These are phyloP conservation scores for Myotis yumanensis DNA, from an alignment of 2,113 vertebrate genomes.

Conservation along the genomic window DNA sequence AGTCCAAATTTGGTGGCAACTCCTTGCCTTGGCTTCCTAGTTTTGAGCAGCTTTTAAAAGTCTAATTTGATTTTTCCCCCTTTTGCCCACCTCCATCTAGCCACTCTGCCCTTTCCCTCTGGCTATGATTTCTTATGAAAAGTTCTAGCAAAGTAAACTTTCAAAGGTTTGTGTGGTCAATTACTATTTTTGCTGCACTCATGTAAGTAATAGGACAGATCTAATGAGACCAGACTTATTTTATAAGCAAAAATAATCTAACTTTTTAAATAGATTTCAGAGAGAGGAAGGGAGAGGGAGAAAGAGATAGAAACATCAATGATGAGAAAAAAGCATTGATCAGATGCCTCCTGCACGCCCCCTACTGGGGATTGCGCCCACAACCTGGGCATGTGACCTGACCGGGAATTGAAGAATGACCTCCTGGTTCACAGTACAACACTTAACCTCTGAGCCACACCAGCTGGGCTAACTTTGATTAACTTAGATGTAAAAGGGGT, in stretches of 20 bases:
- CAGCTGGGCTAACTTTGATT: neutral
- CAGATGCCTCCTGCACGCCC: no score
- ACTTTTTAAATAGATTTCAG: neutral
- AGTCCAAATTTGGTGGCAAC: neutral
- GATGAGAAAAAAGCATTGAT: no score
- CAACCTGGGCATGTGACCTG: no score
- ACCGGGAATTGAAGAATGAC: no score
- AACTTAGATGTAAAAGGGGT: neutral
- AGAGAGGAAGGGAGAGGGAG: no score
- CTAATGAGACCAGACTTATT: neutral
- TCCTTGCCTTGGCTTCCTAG: neutral
- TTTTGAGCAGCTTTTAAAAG: neutral
- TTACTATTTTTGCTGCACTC: neutral
- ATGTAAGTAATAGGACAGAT: neutral
- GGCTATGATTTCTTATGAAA: neutral
- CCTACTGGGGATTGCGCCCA: no score
- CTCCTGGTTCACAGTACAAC: no score
- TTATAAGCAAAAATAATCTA: conserved; percentile 13
- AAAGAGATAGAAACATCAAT: no score
- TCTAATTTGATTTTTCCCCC: neutral
- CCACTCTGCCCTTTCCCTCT: neutral
- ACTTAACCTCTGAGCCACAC: no score
- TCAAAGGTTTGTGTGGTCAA: neutral
- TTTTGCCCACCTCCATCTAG: neutral
- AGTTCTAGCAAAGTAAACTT: conserved; percentile 22